Base-by-base conservation (phyloP, 2,797 vertebrate genomes). In the Erpetoichthys calabaricus region DNA sequence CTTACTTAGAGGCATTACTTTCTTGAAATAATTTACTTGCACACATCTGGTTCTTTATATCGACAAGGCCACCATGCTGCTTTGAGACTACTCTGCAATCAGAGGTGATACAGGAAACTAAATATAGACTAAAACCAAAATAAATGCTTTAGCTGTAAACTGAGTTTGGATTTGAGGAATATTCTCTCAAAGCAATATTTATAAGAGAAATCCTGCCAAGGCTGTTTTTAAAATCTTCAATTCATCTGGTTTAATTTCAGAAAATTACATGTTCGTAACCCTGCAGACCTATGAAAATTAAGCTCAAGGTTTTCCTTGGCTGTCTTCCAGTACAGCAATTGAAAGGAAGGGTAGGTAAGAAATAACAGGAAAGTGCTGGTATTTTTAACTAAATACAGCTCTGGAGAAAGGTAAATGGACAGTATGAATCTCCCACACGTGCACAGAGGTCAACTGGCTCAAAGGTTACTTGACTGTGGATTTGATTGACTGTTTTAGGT, bases 341-440 rank as follows among this genome's bases (percentile, higher is more conserved):
- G 4, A 54, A 54, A 54, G 53, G 53, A 54, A 4, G 53, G 41
- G 53, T 25, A 54, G 52, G 52, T 54, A 54, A 42, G 5, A 54
- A 54, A 41, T 54, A 25, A 54, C 10, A 54, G 41, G 53, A 54
- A 54, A 41, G 41, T 8, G 41, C 53, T 54, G 53, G 53, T 42
- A 43, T 54, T 54, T 54, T 42, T 42, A 42, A 42, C 53, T 54
- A 42, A 42, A 42, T 42, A 6, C 53, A 54, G 7, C 3, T 6
- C 6, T 6, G 8, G 4, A 54, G 3, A 54, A 41, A 54, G 6
- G 53, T 54, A 42, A 54, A 54, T 43, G 50, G 50, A n/a, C 50
- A 6, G 8, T 5, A n/a, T 9, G n/a, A 25, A 51, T 51, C 4
- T 51, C 41, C 8, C 5, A 50, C n/a, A 9, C 5, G 7, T 57